Percentiles rank a stretch among this genome's conserved stretches.
These are phyloP conservation scores for Rhineura floridana DNA, from an alignment of 2,113 vertebrate genomes.

Conservation along the genomic window DNA sequence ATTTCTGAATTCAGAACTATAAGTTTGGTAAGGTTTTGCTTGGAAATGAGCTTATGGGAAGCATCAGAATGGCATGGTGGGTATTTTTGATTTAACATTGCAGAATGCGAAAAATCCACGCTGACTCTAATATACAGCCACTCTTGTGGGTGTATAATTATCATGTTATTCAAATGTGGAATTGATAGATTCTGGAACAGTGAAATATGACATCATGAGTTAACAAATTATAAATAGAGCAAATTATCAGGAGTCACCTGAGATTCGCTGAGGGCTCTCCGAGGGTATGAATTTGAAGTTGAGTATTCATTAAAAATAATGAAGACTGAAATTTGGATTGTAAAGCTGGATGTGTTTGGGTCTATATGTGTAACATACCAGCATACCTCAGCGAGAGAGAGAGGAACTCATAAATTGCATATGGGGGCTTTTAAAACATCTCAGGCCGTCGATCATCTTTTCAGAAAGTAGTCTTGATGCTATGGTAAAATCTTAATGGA, in stretches of 20 bases:
- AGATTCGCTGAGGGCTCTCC: neutral
- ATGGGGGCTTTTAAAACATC: slow-evolving; percentile 16
- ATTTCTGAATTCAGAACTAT: no score
- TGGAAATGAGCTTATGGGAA: no score
- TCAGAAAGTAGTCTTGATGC: slow-evolving; percentile 27
- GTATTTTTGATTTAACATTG: no score
- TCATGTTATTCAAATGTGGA: neutral
- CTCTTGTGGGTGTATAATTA: no score
- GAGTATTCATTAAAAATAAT: slow-evolving; percentile 24
- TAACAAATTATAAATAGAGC: slow-evolving; percentile 27
- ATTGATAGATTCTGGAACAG: neutral
- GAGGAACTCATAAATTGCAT: slow-evolving; percentile 15
- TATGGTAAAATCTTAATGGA: slow-evolving; percentile 56
- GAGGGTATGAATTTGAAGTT: neutral
- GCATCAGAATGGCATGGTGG: no score
- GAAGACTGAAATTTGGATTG: slow-evolving; percentile 7
- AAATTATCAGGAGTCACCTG: slow-evolving; percentile 16
- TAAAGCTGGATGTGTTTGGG: neutral
- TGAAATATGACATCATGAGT: neutral
- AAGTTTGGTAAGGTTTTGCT: no score
- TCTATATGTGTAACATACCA: neutral
- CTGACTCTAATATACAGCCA: no score
- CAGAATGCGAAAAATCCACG: no score
- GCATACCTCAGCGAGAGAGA: neutral
- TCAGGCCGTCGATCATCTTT: slow-evolving; percentile 42